Evolutionary conservation across 2,797 vertebrate species (phyloP), one percentile per base, ranked within the genome.

Genomic region (Adelosebastes latens): DNA sequence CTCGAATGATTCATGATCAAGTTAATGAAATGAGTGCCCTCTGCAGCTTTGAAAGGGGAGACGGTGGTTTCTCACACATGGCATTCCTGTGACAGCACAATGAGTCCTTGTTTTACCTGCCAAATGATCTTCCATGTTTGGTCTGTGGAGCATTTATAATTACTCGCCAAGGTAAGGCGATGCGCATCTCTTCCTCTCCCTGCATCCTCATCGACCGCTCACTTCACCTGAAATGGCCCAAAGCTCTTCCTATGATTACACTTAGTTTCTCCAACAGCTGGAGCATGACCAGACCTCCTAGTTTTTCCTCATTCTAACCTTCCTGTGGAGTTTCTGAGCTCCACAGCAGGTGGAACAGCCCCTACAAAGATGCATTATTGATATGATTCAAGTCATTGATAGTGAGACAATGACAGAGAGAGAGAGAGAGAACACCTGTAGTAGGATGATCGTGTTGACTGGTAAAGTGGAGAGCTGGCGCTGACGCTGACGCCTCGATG

Each of bases 61-160:
- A 82, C 64, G 74, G 72, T 29, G 72, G 68, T 85, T 84, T 81
- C 62, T 74, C 46, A 82, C 65, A 81, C 82, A 59, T 68, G 79
- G 71, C 59, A 79, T 80, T 87, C 86, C 76, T 75, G 74, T 52
- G 72, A 82, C 53, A 36, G 67, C 12, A 92, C 90, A 92, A 90
- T 67, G 76, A 87, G 64, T 58, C 83, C 78, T 87, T 91, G 87
- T 93, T 87, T 83, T 39, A 70, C 36, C 68, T 82, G 87, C 82
- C 80, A 81, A 72, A 56, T 56, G 55, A 80, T 36, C 72, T 67
- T 74, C 60, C 75, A 69, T 29, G 68, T 79, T 84, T 74, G 80
- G 59, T 67, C 58, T 74, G 29, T 52, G 61, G 36, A 70, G 52
- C 62, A 31, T 9, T 49, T 46, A 80, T 77, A 72, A 80, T 74